Evolutionary conservation across 2,888 invertebrate species (phyloP).

Genomic region (Oithona nana): DNA sequence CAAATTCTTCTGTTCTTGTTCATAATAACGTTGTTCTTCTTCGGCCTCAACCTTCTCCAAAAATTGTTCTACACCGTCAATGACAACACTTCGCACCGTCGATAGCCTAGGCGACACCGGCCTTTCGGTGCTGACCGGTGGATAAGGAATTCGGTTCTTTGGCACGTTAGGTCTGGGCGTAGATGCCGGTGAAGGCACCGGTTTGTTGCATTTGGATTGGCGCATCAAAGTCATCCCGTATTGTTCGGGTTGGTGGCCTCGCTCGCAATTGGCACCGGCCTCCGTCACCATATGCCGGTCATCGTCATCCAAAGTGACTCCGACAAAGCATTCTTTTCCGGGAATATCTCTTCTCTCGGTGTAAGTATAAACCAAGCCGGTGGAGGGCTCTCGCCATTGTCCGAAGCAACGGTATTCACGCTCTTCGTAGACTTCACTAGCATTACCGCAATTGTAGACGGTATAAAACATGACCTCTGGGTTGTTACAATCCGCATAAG

Average conservation of each 20-base stretch:
- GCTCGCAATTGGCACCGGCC: conserved; percentile 43
- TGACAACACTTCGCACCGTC: conserved; percentile 6
- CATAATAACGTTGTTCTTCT: background rate
- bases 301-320: conserved; percentile 35
- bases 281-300: conserved; percentile 44
- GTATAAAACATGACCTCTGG: conserved; percentile 46
- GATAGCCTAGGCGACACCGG: conserved; percentile 11
- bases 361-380: conserved; percentile 41
- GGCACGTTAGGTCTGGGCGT: background rate
- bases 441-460: conserved; percentile 39
- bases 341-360: conserved; percentile 41
- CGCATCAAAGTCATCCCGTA: conserved; percentile 41
- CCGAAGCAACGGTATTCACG: conserved; percentile 45
- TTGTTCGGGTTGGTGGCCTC: conserved; percentile 37
- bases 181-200: background rate
- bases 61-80: background rate
- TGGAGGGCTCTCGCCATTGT: conserved; percentile 42
- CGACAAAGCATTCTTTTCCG: conserved; percentile 45
- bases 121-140: background rate
- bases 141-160: background rate
- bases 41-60: background rate
- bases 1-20: background rate
- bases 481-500: conserved; percentile 43
- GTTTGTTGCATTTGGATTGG: conserved; percentile 3
- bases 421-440: conserved; percentile 40